Evolutionary conservation across 2,113 vertebrate species (phyloP).

Genomic region (Stegostoma tigrinum): DNA sequence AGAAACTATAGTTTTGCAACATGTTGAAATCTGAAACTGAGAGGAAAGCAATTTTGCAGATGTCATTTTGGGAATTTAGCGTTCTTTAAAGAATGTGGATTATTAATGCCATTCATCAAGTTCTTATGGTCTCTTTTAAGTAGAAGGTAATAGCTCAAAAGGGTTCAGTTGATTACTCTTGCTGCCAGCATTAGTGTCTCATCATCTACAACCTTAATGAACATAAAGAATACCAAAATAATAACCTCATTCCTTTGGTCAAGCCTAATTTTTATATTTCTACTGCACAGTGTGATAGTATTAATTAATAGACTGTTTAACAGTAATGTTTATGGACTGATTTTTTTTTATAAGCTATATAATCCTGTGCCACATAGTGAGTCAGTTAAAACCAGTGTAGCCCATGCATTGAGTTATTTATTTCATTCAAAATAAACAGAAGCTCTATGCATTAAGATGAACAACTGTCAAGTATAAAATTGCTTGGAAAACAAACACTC

Average conservation of each 20-base stretch:
- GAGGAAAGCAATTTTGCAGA: slow-evolving; percentile 1
- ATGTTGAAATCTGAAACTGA: background rate
- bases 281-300: background rate
- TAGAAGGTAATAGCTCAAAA: background rate
- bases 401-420: background rate
- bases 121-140: background rate
- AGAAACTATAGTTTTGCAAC: background rate
- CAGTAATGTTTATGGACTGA: background rate
- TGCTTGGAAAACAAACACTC: background rate
- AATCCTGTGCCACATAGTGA: background rate
- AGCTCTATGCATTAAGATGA: background rate
- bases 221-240: background rate
- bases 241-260: background rate
- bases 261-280: background rate
- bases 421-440: background rate
- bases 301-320: background rate
- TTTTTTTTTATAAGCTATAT: background rate
- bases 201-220: background rate
- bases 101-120: background rate
- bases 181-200: background rate
- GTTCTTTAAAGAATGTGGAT: background rate
- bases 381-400: background rate
- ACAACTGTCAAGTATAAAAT: background rate
- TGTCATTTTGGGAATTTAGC: background rate
- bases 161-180: background rate